phyloP scores from a whole-genome alignment of 2,888 invertebrate genomes.

The Conchocele bisecta region DNA sequence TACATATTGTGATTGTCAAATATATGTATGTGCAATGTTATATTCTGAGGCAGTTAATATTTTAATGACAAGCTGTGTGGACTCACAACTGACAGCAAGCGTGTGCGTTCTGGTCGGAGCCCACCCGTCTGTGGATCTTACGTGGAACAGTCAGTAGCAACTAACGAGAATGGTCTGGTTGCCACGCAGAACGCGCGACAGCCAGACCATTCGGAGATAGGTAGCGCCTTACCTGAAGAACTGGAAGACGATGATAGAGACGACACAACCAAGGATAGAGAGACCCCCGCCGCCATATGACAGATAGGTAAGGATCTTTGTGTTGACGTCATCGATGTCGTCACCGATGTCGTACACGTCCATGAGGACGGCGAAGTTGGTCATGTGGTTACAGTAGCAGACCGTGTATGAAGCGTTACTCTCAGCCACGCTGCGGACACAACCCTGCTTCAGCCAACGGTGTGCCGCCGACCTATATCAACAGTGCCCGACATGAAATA shows the following conservation, averaged over 20 bases:
- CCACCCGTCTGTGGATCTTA: no score
- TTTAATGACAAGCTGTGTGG: no score
- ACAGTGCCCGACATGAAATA: background rate
- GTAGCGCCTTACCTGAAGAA: slow-evolving; percentile 73
- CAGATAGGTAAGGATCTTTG: slow-evolving; percentile 70
- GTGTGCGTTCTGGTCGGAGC: no score
- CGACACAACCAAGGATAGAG: slow-evolving; percentile 72
- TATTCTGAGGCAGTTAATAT: no score
- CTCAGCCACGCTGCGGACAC: slow-evolving; percentile 39
- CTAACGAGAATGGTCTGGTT: no score
- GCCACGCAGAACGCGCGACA: no score
- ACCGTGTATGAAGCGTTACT: slow-evolving; percentile 65
- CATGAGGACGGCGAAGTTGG: slow-evolving; percentile 77
- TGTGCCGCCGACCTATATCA: slow-evolving; percentile 46
- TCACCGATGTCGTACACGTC: slow-evolving; percentile 71
- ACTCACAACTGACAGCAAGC: no score
- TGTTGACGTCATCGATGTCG: slow-evolving; percentile 61
- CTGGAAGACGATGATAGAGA: slow-evolving; percentile 70
- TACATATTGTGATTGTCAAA: no score
- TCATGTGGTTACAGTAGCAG: slow-evolving; percentile 75
- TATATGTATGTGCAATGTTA: no score
- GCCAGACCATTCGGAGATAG: no score
- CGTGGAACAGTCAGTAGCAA: no score
- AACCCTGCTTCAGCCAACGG: slow-evolving; percentile 67
- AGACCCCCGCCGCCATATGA: slow-evolving; percentile 77